Conservation (phyloP, 2,113 vertebrate species). For the Neolamprologus variostigma region DNA sequence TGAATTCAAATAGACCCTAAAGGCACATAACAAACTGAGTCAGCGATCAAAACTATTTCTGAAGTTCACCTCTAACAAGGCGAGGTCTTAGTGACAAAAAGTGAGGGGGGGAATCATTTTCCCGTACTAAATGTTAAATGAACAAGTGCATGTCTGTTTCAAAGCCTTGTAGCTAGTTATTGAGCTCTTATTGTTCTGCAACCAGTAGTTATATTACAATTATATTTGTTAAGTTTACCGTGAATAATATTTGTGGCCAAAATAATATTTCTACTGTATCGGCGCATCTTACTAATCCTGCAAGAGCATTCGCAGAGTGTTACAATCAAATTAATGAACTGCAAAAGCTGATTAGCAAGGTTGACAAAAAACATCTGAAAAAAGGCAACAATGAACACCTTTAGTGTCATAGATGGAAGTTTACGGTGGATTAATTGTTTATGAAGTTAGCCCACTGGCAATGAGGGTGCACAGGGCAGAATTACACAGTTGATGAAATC, state of each 20-base stretch:
- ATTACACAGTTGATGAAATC: conserved; percentile 55
- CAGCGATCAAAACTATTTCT: conserved; percentile 66
- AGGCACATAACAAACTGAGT: conserved; percentile 65
- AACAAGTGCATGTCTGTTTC: not conserved
- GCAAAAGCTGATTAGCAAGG: conserved; percentile 55
- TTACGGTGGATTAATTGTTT: conserved; percentile 52
- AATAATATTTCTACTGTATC: conserved; percentile 32
- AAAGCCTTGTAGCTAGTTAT: not conserved
- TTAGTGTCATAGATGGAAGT: conserved; percentile 36
- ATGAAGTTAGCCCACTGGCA: conserved; percentile 35
- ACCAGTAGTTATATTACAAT: not conserved
- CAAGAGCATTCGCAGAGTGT: conserved; percentile 36
- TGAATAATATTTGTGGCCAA: not conserved
- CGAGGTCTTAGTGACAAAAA: conserved; percentile 40
- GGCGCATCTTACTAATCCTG: conserved; percentile 14
- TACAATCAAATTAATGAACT: conserved; percentile 58
- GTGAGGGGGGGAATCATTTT: not conserved
- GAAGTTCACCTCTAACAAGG: conserved; percentile 59
- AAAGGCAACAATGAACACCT: conserved; percentile 16
- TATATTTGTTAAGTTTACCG: not conserved
- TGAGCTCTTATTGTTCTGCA: not conserved
- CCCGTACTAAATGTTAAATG: conserved; percentile 4
- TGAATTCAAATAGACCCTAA: conserved; percentile 56
- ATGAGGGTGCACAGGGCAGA: conserved; percentile 16
- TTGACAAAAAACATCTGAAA: conserved; percentile 39